Conservation (phyloP, 2,797 vertebrate genomes). For the Meriones psammophilus region DNA sequence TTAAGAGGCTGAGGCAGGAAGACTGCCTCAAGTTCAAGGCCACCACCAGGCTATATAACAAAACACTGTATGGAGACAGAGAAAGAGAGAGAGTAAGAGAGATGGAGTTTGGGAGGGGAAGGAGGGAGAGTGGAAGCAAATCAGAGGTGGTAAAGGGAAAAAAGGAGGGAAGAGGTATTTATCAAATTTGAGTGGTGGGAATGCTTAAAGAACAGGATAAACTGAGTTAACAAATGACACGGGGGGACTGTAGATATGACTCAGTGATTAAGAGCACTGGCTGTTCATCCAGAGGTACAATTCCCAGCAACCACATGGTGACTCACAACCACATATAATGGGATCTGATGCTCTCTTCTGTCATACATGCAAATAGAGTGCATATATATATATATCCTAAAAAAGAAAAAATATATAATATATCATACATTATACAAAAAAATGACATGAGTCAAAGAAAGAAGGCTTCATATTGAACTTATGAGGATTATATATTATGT, state of each 20-base stretch:
- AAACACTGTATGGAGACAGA: neutral
- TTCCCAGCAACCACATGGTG: no score
- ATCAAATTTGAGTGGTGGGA: neutral
- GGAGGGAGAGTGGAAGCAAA: neutral
- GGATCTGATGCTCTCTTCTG: no score
- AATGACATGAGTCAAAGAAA: neutral
- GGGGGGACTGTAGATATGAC: neutral
- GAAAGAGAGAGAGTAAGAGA: neutral
- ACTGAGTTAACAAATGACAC: neutral
- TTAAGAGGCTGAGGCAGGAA: neutral
- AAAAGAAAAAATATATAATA: no score
- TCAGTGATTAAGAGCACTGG: no score
- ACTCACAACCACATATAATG: no score
- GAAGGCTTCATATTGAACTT: neutral
- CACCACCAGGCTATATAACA: neutral
- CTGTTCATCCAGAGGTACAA: no score
- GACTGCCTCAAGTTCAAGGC: neutral
- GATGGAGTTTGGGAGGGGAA: no score
- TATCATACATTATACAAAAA: no score
- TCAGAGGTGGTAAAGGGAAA: fast-evolving
- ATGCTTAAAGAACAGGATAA: neutral
- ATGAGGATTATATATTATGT: neutral
- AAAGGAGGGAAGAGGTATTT: neutral
- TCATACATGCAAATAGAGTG: no score
- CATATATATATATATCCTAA: no score